Base-by-base conservation (phyloP, 1,140 invertebrate species). In the Drosophila lowei region DNA sequence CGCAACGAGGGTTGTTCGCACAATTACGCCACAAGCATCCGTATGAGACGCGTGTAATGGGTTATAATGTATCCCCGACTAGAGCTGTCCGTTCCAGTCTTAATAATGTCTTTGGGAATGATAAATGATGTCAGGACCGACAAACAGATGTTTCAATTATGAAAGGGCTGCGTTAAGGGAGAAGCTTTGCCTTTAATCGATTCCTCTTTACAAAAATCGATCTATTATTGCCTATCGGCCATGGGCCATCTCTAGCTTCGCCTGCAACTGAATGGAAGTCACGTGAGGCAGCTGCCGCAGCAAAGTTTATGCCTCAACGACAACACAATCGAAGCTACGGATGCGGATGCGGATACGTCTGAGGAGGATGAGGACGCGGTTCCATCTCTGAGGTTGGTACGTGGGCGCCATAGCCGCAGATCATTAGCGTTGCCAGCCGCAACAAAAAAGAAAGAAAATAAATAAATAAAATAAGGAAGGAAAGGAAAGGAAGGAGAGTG, bases 351-450 rank as follows among this genome's bases (percentile, higher is more conserved):
- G 42, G 21, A 42, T 6, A n/a, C 4, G 50, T 16, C 11, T 38
- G 11, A 21, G 11, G 34, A 44, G 25, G 25, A 48, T n/a, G 42
- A 7, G 47, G 2, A 43, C 47, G 21, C 63, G 67, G 50, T 44
- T 57, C 8, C 28, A 30, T 23, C 28, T 30, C 28, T 11, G 46
- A 70, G 50, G 15, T 47, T 42, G 64, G 28, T 64, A 80, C 77
- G 77, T 85, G 81, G 81, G 81, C 81, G 81, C 81, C 73, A 65
- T 42, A 71, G 77, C 72, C 46, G 62, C 60, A 61, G 81, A 86
- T 85, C 81, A 85, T 86, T 86, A 86, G 81, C 77, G 65, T 55
- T 61, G 75, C 57, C 60, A 48, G 68, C 48, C 72, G 67, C 68
- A 46, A 47, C 21, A 23, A 50, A 66, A 23, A 16, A 34, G 38